phyloP scores from a whole-genome alignment of 2,113 vertebrate genomes.

The Meriones unguiculatus region DNA sequence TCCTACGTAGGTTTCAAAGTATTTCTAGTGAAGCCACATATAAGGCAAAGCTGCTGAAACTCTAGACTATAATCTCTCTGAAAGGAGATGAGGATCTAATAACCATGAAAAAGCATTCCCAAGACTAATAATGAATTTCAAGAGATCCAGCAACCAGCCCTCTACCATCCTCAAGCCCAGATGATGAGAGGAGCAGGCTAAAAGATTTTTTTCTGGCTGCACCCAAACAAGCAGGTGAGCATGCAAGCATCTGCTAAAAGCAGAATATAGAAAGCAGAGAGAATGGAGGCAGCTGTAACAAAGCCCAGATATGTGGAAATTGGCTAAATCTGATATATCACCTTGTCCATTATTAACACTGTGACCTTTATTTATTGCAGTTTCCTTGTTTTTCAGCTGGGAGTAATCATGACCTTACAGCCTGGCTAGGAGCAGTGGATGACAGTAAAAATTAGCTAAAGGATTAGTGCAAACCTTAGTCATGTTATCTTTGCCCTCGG shows the following conservation, averaged over 20 bases:
- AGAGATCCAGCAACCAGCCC: background rate
- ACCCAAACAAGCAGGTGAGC: background rate
- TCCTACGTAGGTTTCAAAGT: background rate
- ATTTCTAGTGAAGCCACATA: background rate
- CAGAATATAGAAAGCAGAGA: accelerated
- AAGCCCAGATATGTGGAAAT: background rate
- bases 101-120: background rate
- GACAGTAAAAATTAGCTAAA: too few relatives aligned
- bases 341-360: background rate
- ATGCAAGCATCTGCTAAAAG: background rate
- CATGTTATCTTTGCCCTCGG: background rate
- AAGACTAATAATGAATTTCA: background rate
- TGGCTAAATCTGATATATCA: background rate
- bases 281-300: accelerated
- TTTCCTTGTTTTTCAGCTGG: background rate
- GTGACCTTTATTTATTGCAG: background rate
- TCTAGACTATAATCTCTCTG: background rate
- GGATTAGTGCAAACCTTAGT: accelerated
- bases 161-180: background rate
- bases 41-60: background rate
- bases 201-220: background rate
- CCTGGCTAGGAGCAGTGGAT: background rate
- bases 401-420: accelerated
- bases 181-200: background rate
- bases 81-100: background rate